These are phyloP conservation scores for Monochamus alternatus DNA, from an alignment of 2,888 invertebrate genomes.

Conservation along the genomic window DNA sequence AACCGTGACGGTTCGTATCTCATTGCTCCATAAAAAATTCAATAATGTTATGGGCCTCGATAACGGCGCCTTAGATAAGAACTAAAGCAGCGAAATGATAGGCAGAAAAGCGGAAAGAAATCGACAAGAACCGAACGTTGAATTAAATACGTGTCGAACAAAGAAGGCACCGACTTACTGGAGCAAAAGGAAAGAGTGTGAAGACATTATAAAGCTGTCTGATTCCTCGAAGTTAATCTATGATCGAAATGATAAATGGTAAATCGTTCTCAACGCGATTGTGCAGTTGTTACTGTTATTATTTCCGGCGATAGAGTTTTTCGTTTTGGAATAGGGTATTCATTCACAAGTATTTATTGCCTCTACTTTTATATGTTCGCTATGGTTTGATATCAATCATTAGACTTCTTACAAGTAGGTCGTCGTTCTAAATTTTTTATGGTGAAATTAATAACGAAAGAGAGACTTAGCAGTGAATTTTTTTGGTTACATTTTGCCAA, in stretches of 20 bases:
- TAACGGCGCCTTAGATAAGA: constrained; percentile 23
- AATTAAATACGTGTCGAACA: constrained; percentile 22
- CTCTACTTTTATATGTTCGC: not conserved
- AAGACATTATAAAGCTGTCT: constrained; percentile 12
- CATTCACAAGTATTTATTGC: constrained; percentile 8
- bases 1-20: not conserved
- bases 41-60: constrained; percentile 17
- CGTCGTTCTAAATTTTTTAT: too few relatives aligned
- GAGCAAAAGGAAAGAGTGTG: constrained; percentile 6
- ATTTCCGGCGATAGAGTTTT: not conserved
- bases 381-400: too few relatives aligned
- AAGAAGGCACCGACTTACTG: constrained; percentile 17
- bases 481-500: too few relatives aligned
- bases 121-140: constrained; percentile 11
- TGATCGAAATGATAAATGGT: constrained; percentile 22
- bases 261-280: constrained; percentile 1
- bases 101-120: constrained; percentile 21
- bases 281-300: constrained; percentile 17
- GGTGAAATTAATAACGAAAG: too few relatives aligned
- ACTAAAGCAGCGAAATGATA: constrained; percentile 18
- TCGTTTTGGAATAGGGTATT: not conserved
- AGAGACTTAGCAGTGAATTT: too few relatives aligned
- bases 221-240: constrained; percentile 1
- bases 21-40: constrained; percentile 27
- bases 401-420: too few relatives aligned